These are phyloP conservation scores for Dolichotis patagonum DNA, from an alignment of 2,113 vertebrate species.

Conservation along the genomic window DNA sequence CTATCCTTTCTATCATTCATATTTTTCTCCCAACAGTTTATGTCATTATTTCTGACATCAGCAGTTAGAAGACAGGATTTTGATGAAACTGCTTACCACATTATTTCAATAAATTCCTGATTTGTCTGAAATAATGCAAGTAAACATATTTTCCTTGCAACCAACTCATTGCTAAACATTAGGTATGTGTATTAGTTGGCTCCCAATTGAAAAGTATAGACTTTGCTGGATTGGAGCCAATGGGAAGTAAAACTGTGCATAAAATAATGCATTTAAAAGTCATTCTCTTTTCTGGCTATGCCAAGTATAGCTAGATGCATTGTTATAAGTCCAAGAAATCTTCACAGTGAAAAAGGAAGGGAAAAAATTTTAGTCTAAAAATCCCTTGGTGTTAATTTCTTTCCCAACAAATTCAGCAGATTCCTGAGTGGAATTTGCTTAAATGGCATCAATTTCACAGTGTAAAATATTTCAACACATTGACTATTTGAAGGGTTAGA, in stretches of 20 bases:
- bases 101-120: background rate
- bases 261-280: background rate
- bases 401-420: background rate
- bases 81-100: background rate
- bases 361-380: background rate
- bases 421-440: slow-evolving; percentile 50
- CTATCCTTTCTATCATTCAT: background rate
- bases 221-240: background rate
- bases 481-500: background rate
- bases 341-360: background rate
- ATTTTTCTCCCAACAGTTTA: background rate
- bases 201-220: background rate
- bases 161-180: background rate
- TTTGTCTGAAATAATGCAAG: background rate
- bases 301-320: background rate
- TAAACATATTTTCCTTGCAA: background rate
- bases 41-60: background rate
- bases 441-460: background rate
- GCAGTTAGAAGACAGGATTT: background rate
- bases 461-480: background rate
- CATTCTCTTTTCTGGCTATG: background rate
- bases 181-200: background rate
- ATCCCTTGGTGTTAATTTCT: background rate
- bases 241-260: background rate
- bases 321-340: background rate